A percentile compares a stretch with the other conserved stretches of the same genome.
These are phyloP conservation scores for Sminthurides bifidus DNA, from an alignment of 1,140 invertebrate species.

Conservation along the genomic window DNA sequence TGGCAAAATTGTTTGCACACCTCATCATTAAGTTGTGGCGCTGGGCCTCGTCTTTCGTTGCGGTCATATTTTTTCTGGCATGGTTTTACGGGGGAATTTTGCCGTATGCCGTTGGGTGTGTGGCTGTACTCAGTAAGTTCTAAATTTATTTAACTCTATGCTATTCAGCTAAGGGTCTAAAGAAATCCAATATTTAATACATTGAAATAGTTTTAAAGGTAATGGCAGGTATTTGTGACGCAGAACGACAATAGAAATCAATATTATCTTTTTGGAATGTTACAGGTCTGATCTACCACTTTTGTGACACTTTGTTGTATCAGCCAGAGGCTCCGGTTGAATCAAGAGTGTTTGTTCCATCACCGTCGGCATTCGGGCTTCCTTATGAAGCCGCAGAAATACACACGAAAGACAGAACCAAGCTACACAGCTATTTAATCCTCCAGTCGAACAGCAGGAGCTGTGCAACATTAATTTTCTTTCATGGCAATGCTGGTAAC, in stretches of 20 bases:
- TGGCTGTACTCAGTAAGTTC: slow-evolving; percentile 26
- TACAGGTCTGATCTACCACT: slow-evolving; percentile 27
- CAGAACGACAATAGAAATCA: too few relatives aligned
- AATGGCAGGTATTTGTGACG: too few relatives aligned
- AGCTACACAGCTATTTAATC: slow-evolving; percentile 76
- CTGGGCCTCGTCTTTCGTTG: slow-evolving; percentile 25
- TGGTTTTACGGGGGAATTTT: slow-evolving; percentile 29
- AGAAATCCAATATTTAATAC: neutral
- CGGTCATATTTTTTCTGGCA: slow-evolving; percentile 27
- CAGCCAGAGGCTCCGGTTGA: slow-evolving; percentile 49
- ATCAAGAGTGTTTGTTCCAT: slow-evolving; percentile 70
- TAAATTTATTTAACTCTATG: neutral
- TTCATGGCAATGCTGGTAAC: slow-evolving; percentile 94
- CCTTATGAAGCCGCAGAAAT: slow-evolving; percentile 73
- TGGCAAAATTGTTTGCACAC: slow-evolving; percentile 20
- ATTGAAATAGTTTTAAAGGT: neutral
- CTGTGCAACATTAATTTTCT: slow-evolving; percentile 70
- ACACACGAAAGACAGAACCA: slow-evolving; percentile 62
- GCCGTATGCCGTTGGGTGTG: slow-evolving; percentile 19
- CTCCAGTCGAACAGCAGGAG: slow-evolving; percentile 55
- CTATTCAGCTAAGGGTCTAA: too few relatives aligned
- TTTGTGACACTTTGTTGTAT: slow-evolving; percentile 29
- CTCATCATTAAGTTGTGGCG: slow-evolving; percentile 23
- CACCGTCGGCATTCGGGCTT: slow-evolving; percentile 67
- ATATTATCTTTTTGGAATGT: neutral